Evolutionary conservation across 2,113 vertebrate species (phyloP).

Genomic region (Cyprinodon variegatus): DNA sequence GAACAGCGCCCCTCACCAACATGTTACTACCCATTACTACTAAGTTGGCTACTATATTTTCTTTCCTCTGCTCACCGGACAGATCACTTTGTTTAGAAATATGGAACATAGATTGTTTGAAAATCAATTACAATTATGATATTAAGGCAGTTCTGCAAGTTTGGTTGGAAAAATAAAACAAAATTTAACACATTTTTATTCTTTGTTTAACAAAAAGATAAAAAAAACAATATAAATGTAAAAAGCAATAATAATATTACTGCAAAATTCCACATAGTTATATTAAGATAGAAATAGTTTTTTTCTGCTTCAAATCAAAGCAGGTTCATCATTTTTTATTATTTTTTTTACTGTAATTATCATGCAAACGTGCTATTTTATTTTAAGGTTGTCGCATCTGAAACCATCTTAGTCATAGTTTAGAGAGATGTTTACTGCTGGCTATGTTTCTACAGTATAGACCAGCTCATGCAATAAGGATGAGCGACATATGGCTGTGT

Average conservation of each 20-base stretch:
- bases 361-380: neutral
- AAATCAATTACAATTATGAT: too few species aligned
- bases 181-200: too few species aligned
- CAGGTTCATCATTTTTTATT: neutral
- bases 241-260: too few species aligned
- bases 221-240: too few species aligned
- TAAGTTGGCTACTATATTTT: neutral
- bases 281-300: neutral
- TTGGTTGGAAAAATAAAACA: neutral
- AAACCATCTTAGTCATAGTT: neutral
- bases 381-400: neutral
- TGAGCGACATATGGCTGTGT: constrained; percentile 64
- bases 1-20: neutral
- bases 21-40: neutral
- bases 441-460: neutral
- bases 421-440: neutral
- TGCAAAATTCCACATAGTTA: too few species aligned
- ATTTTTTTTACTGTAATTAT: neutral
- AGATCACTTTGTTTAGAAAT: too few species aligned
- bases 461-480: constrained; percentile 22
- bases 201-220: too few species aligned
- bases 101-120: too few species aligned
- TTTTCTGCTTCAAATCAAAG: neutral
- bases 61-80: too few species aligned
- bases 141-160: too few species aligned